These are phyloP conservation scores for Pyrochroa serraticornis DNA, from an alignment of 2,888 invertebrate genomes.

Conservation along the genomic window DNA sequence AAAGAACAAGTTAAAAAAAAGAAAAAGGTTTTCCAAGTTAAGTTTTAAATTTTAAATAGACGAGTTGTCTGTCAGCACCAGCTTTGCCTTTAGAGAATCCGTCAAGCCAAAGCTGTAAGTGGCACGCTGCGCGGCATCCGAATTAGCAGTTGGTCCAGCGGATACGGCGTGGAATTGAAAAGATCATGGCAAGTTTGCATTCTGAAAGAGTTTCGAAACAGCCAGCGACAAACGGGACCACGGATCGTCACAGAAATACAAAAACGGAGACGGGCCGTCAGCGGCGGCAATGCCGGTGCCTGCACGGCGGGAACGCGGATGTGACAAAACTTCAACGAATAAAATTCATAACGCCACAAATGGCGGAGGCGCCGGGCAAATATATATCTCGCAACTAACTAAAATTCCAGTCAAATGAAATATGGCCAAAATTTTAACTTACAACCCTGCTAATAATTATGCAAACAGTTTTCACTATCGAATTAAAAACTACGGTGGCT, in stretches of 20 bases:
- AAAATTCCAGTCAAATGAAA: no score
- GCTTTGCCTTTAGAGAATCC: conserved; percentile 35
- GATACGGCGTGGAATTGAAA: conserved; percentile 46
- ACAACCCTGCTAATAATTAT: no score
- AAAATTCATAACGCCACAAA: no score
- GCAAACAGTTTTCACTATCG: no score
- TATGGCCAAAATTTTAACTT: no score
- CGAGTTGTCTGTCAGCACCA: conserved; percentile 42
- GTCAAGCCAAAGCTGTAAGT: conserved; percentile 38
- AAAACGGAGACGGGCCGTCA: no score
- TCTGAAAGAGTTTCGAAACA: conserved; percentile 34
- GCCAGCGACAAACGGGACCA: conserved; percentile 33
- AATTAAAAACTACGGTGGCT: no score
- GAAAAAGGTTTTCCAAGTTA: conserved; percentile 19
- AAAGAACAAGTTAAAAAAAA: conserved; percentile 13
- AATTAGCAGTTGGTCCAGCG: conserved; percentile 44
- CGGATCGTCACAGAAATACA: conserved; percentile 14
- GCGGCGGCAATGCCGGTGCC: no score
- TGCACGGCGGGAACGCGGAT: no score
- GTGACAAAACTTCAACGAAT: no score
- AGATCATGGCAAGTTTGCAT: conserved; percentile 45
- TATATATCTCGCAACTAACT: no score
- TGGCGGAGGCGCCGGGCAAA: no score
- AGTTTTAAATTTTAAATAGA: conserved; percentile 41
- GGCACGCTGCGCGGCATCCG: conserved; percentile 41